Conservation (phyloP, 1,140 invertebrate species). For the Euschistus heros region DNA sequence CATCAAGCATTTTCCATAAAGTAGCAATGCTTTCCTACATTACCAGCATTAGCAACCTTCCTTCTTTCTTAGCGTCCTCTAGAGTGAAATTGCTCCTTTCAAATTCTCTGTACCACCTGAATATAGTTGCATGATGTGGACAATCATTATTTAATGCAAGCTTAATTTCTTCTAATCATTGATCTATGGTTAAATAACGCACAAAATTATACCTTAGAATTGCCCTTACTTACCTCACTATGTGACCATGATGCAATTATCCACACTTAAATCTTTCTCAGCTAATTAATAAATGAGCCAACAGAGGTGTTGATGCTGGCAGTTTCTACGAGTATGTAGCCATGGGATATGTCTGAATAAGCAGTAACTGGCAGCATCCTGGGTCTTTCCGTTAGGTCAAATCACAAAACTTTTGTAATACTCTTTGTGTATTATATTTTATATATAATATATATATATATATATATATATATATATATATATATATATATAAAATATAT, state of each 20-base stretch:
- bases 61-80: neutral
- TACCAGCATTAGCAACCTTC: neutral
- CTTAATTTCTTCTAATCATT: neutral
- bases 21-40: neutral
- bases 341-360: neutral
- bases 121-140: neutral
- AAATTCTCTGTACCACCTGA: neutral
- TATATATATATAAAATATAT: too few relatives aligned
- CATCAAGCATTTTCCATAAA: neutral
- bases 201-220: neutral
- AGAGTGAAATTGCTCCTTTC: neutral
- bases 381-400: too few relatives aligned
- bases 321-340: neutral
- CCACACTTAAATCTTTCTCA: neutral
- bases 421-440: too few relatives aligned
- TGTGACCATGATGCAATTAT: neutral
- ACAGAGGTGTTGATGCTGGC: neutral
- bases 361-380: neutral
- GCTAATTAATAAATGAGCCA: neutral
- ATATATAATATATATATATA: too few relatives aligned
- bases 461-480: too few relatives aligned
- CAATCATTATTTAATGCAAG: neutral
- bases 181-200: neutral
- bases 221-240: neutral
- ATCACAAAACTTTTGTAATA: too few relatives aligned